Conservation (phyloP, 1,140 invertebrate species). For the Sitophilus oryzae region DNA sequence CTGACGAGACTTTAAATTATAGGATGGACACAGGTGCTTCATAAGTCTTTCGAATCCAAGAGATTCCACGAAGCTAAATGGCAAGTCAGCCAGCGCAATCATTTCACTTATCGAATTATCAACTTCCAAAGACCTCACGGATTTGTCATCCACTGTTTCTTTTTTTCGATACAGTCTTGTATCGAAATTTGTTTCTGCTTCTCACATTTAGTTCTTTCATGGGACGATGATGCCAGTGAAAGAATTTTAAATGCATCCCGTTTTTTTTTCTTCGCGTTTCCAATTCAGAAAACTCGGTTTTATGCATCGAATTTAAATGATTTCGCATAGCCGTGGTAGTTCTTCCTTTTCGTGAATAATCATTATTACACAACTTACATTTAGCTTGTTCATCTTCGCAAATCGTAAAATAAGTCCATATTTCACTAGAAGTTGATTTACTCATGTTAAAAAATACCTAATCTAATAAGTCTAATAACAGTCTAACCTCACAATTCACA, state of each 20-base stretch:
- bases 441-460: background rate
- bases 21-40: background rate
- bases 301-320: background rate
- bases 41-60: background rate
- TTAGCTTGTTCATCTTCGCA: background rate
- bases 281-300: background rate
- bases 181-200: background rate
- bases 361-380: background rate
- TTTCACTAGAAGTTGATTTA: background rate
- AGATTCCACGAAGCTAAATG: too few relatives aligned
- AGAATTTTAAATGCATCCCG: too few relatives aligned
- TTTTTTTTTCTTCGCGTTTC: background rate
- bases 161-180: background rate
- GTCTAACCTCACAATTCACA: too few relatives aligned
- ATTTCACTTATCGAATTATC: too few relatives aligned
- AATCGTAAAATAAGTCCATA: background rate
- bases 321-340: background rate
- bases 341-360: too few relatives aligned
- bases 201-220: too few relatives aligned
- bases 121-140: background rate
- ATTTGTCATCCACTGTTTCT: background rate
- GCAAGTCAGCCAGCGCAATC: too few relatives aligned
- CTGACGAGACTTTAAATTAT: background rate
- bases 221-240: too few relatives aligned
- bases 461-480: too few relatives aligned